Evolutionary conservation across 2,113 vertebrate species (phyloP).

Genomic region (Cyanoliseus patagonus): DNA sequence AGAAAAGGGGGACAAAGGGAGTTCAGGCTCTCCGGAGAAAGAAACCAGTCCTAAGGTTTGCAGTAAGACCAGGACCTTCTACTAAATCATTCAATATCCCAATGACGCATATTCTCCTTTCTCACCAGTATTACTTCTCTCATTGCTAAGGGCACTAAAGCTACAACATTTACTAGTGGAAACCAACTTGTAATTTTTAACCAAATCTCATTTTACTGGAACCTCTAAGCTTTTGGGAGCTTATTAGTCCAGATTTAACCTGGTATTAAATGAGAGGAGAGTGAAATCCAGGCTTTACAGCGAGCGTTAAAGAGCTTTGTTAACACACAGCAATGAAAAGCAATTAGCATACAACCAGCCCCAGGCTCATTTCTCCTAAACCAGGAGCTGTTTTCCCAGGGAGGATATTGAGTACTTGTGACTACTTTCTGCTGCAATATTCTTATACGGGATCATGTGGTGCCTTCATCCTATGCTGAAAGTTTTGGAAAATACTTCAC

Average conservation of each 20-base stretch:
- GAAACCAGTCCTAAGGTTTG: background rate
- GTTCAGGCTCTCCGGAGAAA: background rate
- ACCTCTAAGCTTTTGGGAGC: conserved; percentile 43
- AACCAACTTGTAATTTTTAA: conserved; percentile 2
- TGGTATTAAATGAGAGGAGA: conserved; percentile 29
- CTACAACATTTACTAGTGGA: background rate
- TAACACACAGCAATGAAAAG: conserved; percentile 16
- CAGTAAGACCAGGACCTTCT: background rate
- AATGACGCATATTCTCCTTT: background rate
- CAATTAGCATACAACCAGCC: conserved; percentile 11
- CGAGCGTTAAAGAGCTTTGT: conserved; percentile 38
- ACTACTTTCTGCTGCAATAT: conserved; percentile 6
- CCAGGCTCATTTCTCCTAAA: conserved; percentile 17
- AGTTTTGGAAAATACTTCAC: conserved; percentile 10
- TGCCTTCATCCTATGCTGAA: background rate
- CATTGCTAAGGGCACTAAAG: background rate
- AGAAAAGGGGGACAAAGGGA: background rate
- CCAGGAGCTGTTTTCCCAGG: conserved; percentile 8
- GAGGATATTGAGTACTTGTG: conserved; percentile 41
- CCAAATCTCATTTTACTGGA: conserved; percentile 61
- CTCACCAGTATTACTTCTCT: background rate
- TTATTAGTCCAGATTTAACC: conserved; percentile 47
- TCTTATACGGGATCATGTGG: background rate
- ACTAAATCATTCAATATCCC: background rate
- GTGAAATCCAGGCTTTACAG: conserved; percentile 47